Percentiles rank a stretch among this genome's conserved stretches.
Conservation (phyloP, 92 coral and sea anemone species). For the Virgularia gustaviana region DNA sequence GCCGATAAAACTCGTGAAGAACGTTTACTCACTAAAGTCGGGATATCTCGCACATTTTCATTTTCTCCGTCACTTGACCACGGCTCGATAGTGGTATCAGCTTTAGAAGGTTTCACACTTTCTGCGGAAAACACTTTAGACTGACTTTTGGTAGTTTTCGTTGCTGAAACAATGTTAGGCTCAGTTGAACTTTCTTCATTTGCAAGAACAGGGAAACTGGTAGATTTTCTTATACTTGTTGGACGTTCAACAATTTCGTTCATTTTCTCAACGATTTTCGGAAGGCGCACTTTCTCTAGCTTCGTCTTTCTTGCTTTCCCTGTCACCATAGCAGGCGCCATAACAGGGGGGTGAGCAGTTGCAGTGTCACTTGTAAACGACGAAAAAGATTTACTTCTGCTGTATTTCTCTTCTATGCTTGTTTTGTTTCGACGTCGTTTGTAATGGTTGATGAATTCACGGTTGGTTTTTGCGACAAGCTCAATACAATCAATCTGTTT, state of each 20-base stretch:
- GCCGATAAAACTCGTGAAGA: conserved; percentile 22
- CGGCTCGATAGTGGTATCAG: not conserved
- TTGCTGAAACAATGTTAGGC: too few species aligned
- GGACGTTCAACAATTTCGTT: not conserved
- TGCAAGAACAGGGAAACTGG: not conserved
- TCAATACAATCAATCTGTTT: conserved; percentile 3
- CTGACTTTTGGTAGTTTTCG: too few species aligned
- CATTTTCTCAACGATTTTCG: conserved; percentile 18
- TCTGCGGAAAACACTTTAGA: not conserved
- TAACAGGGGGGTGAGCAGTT: not conserved
- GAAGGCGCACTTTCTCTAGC: conserved; percentile 3
- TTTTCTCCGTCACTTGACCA: not conserved
- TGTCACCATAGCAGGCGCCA: not conserved
- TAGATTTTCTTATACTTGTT: not conserved
- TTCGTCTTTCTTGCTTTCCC: not conserved
- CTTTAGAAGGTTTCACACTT: not conserved
- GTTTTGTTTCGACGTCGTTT: not conserved
- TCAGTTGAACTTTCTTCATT: too few species aligned
- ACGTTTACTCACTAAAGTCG: not conserved
- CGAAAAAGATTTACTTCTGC: too few species aligned
- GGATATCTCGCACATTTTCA: not conserved
- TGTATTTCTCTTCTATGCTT: not conserved
- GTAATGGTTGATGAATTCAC: conserved; percentile 35
- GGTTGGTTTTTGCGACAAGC: conserved; percentile 29
- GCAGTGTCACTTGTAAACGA: not conserved